Evolutionary conservation across 2,113 vertebrate genomes (phyloP), one percentile per base, ranked within the genome.

Genomic region (Lucifuga dentata): DNA sequence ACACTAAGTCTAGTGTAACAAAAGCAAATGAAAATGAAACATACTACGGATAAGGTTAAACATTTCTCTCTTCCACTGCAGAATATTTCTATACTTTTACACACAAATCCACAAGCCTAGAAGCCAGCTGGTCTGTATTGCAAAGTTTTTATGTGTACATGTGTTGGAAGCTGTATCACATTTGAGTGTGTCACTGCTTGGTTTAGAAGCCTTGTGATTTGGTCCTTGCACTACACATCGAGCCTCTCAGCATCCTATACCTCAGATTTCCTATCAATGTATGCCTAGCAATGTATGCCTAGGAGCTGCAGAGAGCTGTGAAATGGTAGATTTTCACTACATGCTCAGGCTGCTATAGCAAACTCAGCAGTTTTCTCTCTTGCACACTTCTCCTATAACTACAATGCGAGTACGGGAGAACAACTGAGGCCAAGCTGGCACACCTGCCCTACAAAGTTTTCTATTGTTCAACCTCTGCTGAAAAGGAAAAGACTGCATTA

Each of bases 401-500:
- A 80, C 57, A 80, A 70, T 16, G 8, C 50, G 68, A 59, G 53
- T 50, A 57, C 52, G 73, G 65, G 80, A 70, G 52, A 71, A 73
- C 69, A 75, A 76, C 76, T 33, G 64, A 44, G 46, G 71, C 80
- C 68, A 77, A 62, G 52, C 78, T 72, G 71, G 85, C 61, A 85
- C 87, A 88, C 82, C 76, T 88, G 87, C 78, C 68, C 80, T 60
- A 83, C 80, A 80, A 76, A 77, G 20, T 66, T 68, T 51, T 60
- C 41, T 66, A 73, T 76, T 84, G 85, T 83, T 82, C 76, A 65
- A 46, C 58, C 61, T 33, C 59, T 80, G 75, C 74, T 73, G 73
- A 74, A 83, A 83, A 78, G 19, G 21, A 36, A 57, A 75, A 79
- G 32, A 60, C 21, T 50, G 57, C 67, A 65, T 86, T 78, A 58